These are phyloP conservation scores for Actinopyga echinites DNA, from an alignment of 53 echinoderm and acorn worm species.

Conservation along the genomic window DNA sequence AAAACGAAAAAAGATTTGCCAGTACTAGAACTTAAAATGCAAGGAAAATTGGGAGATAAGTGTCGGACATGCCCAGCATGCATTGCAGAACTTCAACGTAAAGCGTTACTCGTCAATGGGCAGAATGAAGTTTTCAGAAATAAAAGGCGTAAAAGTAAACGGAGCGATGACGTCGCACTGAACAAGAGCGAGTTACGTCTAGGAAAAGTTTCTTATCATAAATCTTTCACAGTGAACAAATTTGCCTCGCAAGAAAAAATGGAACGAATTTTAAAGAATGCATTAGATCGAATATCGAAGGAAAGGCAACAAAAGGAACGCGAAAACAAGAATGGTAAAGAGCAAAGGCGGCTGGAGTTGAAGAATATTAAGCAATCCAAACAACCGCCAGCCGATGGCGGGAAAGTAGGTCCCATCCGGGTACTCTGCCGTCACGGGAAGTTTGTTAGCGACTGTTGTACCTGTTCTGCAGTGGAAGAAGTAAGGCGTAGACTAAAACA, in stretches of 20 bases:
- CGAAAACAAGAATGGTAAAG: background rate
- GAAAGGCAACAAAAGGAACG: background rate
- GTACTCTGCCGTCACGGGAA: constrained; percentile 62
- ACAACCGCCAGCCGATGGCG: background rate
- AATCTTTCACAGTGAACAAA: constrained; percentile 58
- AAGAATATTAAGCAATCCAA: background rate
- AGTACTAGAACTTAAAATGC: background rate
- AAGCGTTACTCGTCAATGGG: background rate
- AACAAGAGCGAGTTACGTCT: constrained; percentile 8
- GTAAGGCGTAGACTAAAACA: constrained; percentile 54
- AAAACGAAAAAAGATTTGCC: background rate
- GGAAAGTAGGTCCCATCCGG: background rate
- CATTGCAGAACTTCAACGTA: background rate
- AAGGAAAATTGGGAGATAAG: background rate
- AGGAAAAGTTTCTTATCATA: constrained; percentile 56
- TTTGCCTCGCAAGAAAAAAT: background rate
- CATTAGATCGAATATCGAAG: constrained; percentile 26
- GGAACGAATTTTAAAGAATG: constrained; percentile 52
- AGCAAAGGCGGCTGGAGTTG: background rate
- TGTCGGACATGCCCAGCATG: constrained; percentile 1
- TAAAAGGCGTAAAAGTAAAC: background rate
- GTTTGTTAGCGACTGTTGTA: constrained; percentile 52
- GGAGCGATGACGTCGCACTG: background rate
- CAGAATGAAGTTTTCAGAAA: background rate
- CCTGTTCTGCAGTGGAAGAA: constrained; percentile 65